Conservation (phyloP, 2,888 invertebrate species). For the Chrysolina haemoptera region DNA sequence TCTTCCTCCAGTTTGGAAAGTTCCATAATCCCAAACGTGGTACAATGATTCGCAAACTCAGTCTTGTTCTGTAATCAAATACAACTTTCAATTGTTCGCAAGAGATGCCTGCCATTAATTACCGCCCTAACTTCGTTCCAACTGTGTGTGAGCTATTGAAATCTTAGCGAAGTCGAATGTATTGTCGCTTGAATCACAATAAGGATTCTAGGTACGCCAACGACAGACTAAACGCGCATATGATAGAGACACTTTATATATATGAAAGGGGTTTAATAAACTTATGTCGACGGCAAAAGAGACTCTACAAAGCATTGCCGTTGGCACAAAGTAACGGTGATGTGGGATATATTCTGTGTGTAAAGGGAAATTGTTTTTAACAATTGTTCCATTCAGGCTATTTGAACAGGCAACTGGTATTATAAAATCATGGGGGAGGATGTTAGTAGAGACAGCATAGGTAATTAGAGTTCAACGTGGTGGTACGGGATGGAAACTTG, state of each 20-base stretch:
- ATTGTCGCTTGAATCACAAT: constrained; percentile 9
- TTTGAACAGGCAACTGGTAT: background rate
- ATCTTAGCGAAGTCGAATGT: constrained; percentile 14
- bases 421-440: background rate
- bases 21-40: background rate
- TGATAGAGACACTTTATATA: constrained; percentile 11
- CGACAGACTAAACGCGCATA: constrained; percentile 14
- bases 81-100: constrained; percentile 11
- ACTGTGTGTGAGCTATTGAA: constrained; percentile 10
- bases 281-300: constrained; percentile 33
- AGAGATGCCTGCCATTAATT: constrained; percentile 1
- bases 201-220: constrained; percentile 14
- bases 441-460: background rate
- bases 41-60: constrained; percentile 4
- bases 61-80: background rate
- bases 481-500: background rate
- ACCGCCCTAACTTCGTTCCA: constrained; percentile 3
- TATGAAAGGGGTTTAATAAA: constrained; percentile 27
- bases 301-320: constrained; percentile 27
- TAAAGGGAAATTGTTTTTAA: constrained; percentile 30
- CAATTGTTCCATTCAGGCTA: constrained; percentile 19
- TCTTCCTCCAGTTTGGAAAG: background rate
- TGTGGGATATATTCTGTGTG: constrained; percentile 33
- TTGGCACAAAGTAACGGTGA: constrained; percentile 35
- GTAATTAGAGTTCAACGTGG: background rate